Evolutionary conservation across 2,888 invertebrate species (phyloP).

Genomic region (Pachydiplax longipennis): DNA sequence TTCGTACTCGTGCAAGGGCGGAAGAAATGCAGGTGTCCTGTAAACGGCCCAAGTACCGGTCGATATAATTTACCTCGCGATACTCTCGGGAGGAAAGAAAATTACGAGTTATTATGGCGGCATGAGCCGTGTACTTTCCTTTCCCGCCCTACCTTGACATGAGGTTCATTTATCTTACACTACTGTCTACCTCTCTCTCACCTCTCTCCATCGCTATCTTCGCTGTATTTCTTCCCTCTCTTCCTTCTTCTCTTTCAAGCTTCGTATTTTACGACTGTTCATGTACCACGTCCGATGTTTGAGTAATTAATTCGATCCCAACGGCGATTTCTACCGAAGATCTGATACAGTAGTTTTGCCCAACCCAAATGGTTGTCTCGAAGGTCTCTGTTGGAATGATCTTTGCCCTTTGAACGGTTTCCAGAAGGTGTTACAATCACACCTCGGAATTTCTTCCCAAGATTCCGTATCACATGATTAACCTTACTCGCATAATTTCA

Average conservation of each 20-base stretch:
- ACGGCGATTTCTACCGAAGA: too few species aligned
- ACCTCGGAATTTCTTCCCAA: too few species aligned
- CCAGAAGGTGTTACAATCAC: too few species aligned
- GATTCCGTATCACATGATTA: too few species aligned
- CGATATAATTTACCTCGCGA: not conserved
- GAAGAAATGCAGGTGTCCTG: conserved; percentile 6
- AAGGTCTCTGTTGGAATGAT: too few species aligned
- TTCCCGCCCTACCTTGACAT: not conserved
- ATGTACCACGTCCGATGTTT: not conserved
- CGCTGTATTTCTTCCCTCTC: not conserved
- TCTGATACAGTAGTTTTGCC: too few species aligned
- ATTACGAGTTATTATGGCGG: conserved; percentile 31
- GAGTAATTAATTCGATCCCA: not conserved
- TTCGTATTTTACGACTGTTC: not conserved
- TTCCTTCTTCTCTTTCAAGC: not conserved
- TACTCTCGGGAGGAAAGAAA: conserved; percentile 13
- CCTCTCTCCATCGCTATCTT: not conserved
- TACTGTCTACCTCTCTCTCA: not conserved
- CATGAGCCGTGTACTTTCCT: not conserved
- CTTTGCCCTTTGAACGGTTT: too few species aligned
- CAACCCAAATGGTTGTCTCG: too few species aligned
- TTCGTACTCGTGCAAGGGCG: not conserved
- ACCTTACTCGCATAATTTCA: too few species aligned
- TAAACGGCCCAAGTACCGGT: not conserved
- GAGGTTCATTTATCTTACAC: not conserved